Evolutionary conservation across 2,113 vertebrate genomes (phyloP).

Genomic region (Morone saxatilis): DNA sequence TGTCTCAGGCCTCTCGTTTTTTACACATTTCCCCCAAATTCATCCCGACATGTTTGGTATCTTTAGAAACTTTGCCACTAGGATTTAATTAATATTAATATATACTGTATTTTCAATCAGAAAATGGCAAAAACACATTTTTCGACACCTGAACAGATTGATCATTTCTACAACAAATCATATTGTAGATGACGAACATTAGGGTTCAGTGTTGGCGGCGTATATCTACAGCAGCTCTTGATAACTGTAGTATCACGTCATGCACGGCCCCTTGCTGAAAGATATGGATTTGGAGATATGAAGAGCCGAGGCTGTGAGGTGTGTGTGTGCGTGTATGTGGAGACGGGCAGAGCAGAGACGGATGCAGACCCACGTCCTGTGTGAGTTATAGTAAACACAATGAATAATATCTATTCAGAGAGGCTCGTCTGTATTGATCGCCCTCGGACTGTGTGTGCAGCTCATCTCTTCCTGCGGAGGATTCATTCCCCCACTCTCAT

Average conservation of each 20-base stretch:
- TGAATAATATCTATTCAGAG: conserved; percentile 65
- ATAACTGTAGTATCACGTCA: not conserved
- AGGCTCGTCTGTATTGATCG: conserved; percentile 54
- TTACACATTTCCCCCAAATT: not conserved
- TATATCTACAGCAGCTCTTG: not conserved
- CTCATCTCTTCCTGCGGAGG: conserved; percentile 32
- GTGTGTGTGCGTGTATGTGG: not conserved
- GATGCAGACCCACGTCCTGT: conserved; percentile 38
- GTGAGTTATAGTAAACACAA: conserved; percentile 61
- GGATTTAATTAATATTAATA: not conserved
- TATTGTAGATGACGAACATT: not conserved
- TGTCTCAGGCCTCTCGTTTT: no score
- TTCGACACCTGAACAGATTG: no score
- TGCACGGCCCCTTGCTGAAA: not conserved
- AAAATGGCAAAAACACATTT: not conserved
- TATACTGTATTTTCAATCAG: no score
- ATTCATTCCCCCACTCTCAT: conserved; percentile 40
- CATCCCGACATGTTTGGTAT: not conserved
- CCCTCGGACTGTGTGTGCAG: conserved; percentile 5
- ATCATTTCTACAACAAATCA: not conserved
- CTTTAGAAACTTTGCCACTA: not conserved
- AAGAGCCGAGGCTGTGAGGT: not conserved
- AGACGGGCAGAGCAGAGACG: not conserved
- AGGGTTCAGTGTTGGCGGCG: not conserved
- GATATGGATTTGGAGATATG: conserved; percentile 19